Evolutionary conservation across 2,113 vertebrate genomes (phyloP).

Genomic region (Phocoena sinus): DNA sequence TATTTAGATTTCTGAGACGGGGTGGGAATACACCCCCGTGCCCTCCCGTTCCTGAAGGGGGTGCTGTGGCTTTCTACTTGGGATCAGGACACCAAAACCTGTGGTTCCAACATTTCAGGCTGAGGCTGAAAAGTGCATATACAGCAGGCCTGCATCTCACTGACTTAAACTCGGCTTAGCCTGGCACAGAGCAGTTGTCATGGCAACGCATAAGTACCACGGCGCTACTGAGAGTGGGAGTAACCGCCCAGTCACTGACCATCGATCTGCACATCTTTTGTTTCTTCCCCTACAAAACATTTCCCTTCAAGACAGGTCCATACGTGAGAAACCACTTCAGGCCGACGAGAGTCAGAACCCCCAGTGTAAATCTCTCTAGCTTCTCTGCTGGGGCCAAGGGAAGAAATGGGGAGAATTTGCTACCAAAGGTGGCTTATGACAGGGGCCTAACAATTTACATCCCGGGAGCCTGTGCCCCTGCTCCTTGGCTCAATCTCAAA

Average conservation of each 20-base stretch:
- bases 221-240: not conserved
- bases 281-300: not conserved
- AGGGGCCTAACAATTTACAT: not conserved
- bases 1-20: not conserved
- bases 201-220: not conserved
- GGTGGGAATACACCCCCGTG: accelerated
- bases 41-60: not conserved
- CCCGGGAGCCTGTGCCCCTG: not conserved
- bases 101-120: not conserved
- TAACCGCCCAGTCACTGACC: accelerated
- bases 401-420: not conserved
- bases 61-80: not conserved
- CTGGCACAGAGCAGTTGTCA: not conserved
- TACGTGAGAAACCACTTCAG: not conserved
- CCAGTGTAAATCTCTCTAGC: not conserved
- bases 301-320: not conserved
- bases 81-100: not conserved
- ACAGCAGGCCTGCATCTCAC: not conserved
- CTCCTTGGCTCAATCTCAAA: too few relatives aligned
- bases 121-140: not conserved
- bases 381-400: too few relatives aligned
- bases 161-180: not conserved
- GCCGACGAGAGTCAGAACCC: not conserved
- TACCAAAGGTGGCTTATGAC: not conserved
- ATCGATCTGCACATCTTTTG: too few relatives aligned